Percentiles rank a stretch among this genome's conserved stretches.
Evolutionary conservation across 2,888 invertebrate species (phyloP).

Genomic region (Choreutis nemorana): DNA sequence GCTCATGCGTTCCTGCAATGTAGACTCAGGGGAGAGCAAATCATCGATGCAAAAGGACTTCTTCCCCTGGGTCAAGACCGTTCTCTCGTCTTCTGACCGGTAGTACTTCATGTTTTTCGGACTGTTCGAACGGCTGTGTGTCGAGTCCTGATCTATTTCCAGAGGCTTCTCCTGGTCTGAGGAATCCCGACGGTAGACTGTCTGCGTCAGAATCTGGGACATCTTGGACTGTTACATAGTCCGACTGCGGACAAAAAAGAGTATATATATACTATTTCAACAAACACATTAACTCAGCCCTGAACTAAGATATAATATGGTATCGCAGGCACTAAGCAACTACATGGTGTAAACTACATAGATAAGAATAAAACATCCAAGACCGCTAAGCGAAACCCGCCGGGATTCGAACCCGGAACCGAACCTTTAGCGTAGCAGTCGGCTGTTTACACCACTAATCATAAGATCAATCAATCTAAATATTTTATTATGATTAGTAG

Average conservation of each 20-base stretch:
- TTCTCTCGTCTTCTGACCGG: conserved; percentile 38
- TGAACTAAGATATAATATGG: too few species aligned
- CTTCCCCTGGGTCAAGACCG: conserved; percentile 49
- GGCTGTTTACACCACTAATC: too few species aligned
- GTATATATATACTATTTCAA: too few species aligned
- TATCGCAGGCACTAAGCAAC: too few species aligned
- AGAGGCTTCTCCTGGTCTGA: conserved; percentile 29
- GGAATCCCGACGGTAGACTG: conserved; percentile 38
- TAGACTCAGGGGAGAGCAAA: conserved; percentile 68
- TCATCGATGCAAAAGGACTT: conserved; percentile 94
- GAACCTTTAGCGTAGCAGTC: too few species aligned
- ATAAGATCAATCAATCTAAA: too few species aligned
- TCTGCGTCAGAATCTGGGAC: conserved; percentile 25
- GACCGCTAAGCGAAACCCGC: too few species aligned
- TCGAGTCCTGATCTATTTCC: conserved; percentile 45
- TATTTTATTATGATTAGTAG: too few species aligned
- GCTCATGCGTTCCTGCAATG: conserved; percentile 35
- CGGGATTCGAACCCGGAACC: too few species aligned
- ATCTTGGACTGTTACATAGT: conserved; percentile 11
- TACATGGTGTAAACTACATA: too few species aligned
- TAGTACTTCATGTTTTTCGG: conserved; percentile 50
- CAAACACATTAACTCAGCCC: too few species aligned
- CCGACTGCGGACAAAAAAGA: conserved; percentile 10
- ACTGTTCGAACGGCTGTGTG: conserved; percentile 40
- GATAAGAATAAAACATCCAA: too few species aligned